Base-by-base conservation (phyloP, 92 coral and sea anemone species). In the Isaurus tuberculatus region DNA sequence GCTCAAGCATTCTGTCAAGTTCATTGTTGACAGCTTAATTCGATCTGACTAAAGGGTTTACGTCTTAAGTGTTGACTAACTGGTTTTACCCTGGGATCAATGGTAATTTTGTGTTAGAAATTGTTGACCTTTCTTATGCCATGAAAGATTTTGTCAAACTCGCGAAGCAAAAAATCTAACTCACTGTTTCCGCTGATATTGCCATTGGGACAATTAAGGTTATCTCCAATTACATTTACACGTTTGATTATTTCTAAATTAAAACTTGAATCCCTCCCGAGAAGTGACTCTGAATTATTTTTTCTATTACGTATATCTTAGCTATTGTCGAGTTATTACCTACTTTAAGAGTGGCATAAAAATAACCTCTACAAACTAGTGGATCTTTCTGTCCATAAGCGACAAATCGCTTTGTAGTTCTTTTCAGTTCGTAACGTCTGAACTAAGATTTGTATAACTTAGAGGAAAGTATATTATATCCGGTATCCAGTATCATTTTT, bases 381-480 rank as follows among this genome's bases (percentile, higher is more conserved):
- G 60, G 70, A 31, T 81, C 40, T 46, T 83, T 58, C 27, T 88
- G 91, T 22, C 88, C 91, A 70, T 88, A 88, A 27, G 85, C 91
- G 25, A 73, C 58, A 44, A 88, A 88, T 30, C 63, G 57, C 73
- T 83, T 88, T 30, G 60, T 40, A 7, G 88, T 88, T 57, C 13
- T 22, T 14, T 15, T 49, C 85, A 88, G 88, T 70, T 88, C 72
- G 36, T 20, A 83, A 14, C 71, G 33, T 46, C 66, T 87, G 46
- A 87, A 87, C 43, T 73, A 86, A 2, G 84, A 46, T 48, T 28
- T 71, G 30, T 87, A 63, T 29, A 87, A 58, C 66, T 46, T 14
- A 51, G 60, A 80, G 75, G 85, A 86, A 23, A 65, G 46, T 19
- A 86, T 86, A 23, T 86, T 78, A 68, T 65, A 70, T 20, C 85